Evolutionary conservation across 2,113 vertebrate species (phyloP).

Genomic region (Prietella phreatophila): DNA sequence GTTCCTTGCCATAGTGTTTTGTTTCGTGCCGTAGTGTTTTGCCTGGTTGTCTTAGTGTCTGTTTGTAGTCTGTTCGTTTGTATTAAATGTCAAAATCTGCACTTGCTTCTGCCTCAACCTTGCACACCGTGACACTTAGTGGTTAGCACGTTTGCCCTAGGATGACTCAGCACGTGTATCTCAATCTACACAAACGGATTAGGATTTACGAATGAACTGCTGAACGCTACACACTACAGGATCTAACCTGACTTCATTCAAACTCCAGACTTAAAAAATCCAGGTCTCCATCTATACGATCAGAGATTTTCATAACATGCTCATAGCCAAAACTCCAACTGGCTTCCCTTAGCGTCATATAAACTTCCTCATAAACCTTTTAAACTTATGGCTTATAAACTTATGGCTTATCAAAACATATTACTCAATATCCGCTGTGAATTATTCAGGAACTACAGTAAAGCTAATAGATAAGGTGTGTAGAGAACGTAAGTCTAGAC

Average conservation of each 20-base stretch:
- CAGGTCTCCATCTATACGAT: not conserved
- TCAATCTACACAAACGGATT: not conserved
- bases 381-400: not conserved
- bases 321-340: not conserved
- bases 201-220: not conserved
- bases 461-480: not conserved
- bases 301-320: not conserved
- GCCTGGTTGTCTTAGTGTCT: no score
- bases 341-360: not conserved
- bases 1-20: no score
- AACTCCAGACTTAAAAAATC: not conserved
- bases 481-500: not conserved
- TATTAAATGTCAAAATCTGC: no score
- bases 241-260: not conserved
- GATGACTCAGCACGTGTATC: not conserved
- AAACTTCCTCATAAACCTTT: not conserved
- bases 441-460: not conserved
- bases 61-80: no score
- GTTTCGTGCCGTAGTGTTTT: no score
- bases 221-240: not conserved
- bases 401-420: not conserved
- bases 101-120: no score
- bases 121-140: no score
- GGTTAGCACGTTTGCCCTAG: no score
- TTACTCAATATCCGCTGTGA: not conserved